Percentiles rank a stretch among this genome's conserved stretches.
phyloP scores from a whole-genome alignment of 2,888 invertebrate genomes.

The Protonemura montana region DNA sequence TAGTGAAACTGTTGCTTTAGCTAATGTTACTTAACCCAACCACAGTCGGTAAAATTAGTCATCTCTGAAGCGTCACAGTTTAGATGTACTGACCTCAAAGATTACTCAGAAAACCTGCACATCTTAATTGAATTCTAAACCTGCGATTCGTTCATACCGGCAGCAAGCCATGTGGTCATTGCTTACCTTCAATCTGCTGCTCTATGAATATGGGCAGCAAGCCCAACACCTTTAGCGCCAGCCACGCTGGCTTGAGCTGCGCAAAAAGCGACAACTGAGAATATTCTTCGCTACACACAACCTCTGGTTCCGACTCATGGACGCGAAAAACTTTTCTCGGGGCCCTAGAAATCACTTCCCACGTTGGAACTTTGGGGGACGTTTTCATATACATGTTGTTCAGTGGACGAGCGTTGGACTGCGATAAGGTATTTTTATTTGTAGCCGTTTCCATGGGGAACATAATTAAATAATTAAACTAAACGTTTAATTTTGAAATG shows the following conservation, averaged over 20 bases:
- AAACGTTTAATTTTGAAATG: too few species aligned
- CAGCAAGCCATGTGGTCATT: too few species aligned
- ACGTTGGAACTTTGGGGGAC: neutral
- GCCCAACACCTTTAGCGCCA: neutral
- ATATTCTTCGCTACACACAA: neutral
- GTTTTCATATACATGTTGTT: neutral
- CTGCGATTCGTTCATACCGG: too few species aligned
- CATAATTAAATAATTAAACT: too few species aligned
- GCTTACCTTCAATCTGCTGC: neutral
- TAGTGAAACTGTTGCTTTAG: too few species aligned
- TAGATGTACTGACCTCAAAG: too few species aligned
- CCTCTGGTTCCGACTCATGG: neutral
- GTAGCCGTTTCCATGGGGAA: neutral
- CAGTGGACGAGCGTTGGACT: neutral
- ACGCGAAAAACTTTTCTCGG: neutral
- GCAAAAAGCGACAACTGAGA: neutral
- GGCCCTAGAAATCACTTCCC: neutral
- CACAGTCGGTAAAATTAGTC: too few species aligned
- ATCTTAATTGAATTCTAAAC: too few species aligned
- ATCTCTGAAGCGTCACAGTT: too few species aligned
- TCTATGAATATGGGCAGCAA: neutral
- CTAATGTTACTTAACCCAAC: too few species aligned
- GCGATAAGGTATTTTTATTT: neutral
- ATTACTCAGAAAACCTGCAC: too few species aligned
- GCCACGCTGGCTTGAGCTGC: neutral